These are phyloP conservation scores for Triplophysa bombifrons DNA, from an alignment of 2,797 vertebrate genomes.

Conservation along the genomic window DNA sequence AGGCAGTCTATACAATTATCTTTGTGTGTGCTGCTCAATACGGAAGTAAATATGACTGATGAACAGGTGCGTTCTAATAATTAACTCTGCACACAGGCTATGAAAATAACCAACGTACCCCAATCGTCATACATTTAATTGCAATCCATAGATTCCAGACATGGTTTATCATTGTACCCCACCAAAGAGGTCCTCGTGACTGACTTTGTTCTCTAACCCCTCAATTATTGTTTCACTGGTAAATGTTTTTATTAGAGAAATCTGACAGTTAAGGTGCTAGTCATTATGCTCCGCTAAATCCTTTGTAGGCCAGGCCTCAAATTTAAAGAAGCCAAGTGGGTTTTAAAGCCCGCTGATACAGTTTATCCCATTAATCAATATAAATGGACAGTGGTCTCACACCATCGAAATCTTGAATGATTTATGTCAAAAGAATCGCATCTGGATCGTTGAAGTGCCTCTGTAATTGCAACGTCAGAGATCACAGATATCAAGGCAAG, in stretches of 20 bases:
- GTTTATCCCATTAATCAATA: slow-evolving; percentile 21
- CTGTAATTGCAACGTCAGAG: slow-evolving; percentile 49
- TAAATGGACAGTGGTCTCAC: slow-evolving; percentile 20
- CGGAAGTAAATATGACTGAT: slow-evolving; percentile 28
- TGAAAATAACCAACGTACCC: slow-evolving; percentile 30
- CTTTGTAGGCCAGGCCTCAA: slow-evolving; percentile 5
- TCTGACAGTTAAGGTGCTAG: not conserved
- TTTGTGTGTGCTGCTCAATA: slow-evolving; percentile 29
- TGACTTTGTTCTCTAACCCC: not conserved
- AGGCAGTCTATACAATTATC: slow-evolving; percentile 28
- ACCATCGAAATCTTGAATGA: slow-evolving; percentile 37
- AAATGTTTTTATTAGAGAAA: not conserved
- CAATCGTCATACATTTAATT: slow-evolving; percentile 16
- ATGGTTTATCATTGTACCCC: slow-evolving; percentile 22
- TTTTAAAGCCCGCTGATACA: not conserved
- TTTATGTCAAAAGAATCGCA: slow-evolving; percentile 33
- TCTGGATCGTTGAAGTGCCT: slow-evolving; percentile 18
- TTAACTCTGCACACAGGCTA: slow-evolving; percentile 29
- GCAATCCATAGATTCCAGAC: slow-evolving; percentile 38
- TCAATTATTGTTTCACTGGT: slow-evolving; percentile 5
- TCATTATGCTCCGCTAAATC: not conserved
- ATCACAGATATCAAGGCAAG: slow-evolving; percentile 43
- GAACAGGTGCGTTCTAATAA: slow-evolving; percentile 44
- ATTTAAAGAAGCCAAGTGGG: slow-evolving; percentile 2
- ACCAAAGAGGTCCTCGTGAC: not conserved